Percentiles rank a stretch among this genome's conserved stretches.
Conservation (phyloP, 2,113 vertebrate genomes). For the Coracopsis vasa region DNA sequence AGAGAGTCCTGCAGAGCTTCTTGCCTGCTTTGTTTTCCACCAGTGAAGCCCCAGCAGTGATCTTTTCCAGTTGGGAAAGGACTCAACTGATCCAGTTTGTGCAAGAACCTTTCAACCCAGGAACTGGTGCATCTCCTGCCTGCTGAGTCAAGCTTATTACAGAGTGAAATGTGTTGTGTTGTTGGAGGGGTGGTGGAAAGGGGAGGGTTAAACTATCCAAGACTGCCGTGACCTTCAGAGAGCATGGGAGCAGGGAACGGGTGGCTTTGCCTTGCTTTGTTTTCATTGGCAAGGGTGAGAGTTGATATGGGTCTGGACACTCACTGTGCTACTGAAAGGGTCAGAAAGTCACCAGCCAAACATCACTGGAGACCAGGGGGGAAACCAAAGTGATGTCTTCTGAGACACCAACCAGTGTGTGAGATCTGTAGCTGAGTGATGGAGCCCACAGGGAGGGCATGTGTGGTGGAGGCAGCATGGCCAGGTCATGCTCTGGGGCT, state of each 20-base stretch:
- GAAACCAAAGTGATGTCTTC: neutral
- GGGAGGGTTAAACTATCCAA: neutral
- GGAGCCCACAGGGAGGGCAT: neutral
- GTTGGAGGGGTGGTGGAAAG: neutral
- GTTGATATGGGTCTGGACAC: neutral
- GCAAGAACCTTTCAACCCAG: neutral
- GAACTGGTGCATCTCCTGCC: neutral
- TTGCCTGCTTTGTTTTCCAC: neutral
- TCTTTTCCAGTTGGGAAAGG: neutral
- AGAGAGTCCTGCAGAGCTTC: neutral
- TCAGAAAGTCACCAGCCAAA: slow-evolving; percentile 47
- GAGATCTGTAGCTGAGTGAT: neutral
- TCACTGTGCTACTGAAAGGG: neutral
- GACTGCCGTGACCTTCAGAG: neutral
- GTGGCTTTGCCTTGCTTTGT: neutral
- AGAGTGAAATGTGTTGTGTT: neutral
- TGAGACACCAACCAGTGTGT: neutral
- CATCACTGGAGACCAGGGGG: neutral
- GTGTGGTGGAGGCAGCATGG: neutral
- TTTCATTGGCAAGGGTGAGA: neutral
- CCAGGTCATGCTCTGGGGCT: slow-evolving; percentile 55
- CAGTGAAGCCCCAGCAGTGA: neutral
- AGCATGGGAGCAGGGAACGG: neutral
- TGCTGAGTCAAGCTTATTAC: neutral
- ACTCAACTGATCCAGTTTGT: neutral